These are phyloP conservation scores for Dasyprocta punctata DNA, from an alignment of 2,113 vertebrate genomes.

Conservation along the genomic window DNA sequence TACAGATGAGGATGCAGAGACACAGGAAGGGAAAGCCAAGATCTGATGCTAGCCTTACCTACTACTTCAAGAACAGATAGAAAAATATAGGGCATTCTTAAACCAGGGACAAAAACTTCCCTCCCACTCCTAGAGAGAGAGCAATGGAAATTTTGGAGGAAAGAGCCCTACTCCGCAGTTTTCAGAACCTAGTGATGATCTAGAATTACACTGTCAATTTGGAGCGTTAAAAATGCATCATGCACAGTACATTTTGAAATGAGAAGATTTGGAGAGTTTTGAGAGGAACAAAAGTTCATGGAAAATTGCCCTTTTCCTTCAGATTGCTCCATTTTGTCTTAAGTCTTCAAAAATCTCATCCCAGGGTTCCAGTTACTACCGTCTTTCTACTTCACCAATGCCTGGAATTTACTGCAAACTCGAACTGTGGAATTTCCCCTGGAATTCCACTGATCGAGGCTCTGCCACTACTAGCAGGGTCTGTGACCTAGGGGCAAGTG, in stretches of 20 bases:
- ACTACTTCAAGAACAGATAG: background rate
- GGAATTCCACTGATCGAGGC: background rate
- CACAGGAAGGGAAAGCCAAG: constrained; percentile 8
- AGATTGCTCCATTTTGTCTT: constrained; percentile 25
- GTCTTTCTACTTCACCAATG: background rate
- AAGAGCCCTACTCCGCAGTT: background rate
- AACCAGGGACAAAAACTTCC: constrained; percentile 23
- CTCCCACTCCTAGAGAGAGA: constrained; percentile 45
- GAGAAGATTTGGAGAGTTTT: constrained; percentile 43
- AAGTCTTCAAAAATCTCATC: constrained; percentile 34
- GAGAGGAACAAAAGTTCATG: constrained; percentile 61
- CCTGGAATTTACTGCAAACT: background rate
- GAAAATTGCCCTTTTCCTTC: constrained; percentile 67
- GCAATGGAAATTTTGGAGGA: constrained; percentile 50
- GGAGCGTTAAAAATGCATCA: constrained; percentile 50
- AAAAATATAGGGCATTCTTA: constrained; percentile 42
- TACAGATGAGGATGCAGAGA: background rate
- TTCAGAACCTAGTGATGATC: constrained; percentile 59
- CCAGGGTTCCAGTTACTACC: background rate
- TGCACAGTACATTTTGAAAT: constrained; percentile 58
- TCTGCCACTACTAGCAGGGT: background rate
- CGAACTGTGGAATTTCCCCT: background rate
- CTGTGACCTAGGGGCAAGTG: background rate
- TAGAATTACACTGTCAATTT: constrained; percentile 66
- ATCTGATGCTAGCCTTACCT: constrained; percentile 18